These are phyloP conservation scores for Argya squamiceps DNA, from an alignment of 2,797 vertebrate genomes.

Conservation along the genomic window DNA sequence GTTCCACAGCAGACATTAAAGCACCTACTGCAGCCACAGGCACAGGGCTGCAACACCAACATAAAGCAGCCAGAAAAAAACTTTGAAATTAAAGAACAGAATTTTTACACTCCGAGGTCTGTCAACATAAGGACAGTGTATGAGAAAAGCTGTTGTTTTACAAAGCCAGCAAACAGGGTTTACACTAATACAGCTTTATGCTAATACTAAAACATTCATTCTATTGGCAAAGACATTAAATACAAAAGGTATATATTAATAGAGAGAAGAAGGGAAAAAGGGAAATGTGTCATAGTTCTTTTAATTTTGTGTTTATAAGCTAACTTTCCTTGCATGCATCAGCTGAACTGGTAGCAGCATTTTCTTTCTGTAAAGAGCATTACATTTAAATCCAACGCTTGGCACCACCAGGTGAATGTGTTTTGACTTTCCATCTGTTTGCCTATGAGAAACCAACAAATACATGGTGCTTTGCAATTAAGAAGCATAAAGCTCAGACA, in stretches of 20 bases:
- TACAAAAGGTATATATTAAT: not conserved
- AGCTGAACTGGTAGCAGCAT: not conserved
- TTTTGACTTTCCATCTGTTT: not conserved
- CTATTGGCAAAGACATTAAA: not conserved
- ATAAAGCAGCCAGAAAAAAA: not conserved
- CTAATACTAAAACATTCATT: not conserved
- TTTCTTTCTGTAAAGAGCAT: not conserved
- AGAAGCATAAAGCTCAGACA: not conserved
- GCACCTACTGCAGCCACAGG: not conserved
- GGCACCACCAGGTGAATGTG: not conserved
- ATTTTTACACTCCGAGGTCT: not conserved
- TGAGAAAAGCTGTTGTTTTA: not conserved
- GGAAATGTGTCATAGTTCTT: not conserved
- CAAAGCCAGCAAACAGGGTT: not conserved
- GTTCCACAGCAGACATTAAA: constrained; percentile 1
- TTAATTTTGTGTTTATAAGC: not conserved
- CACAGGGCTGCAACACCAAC: not conserved
- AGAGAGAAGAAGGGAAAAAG: not conserved
- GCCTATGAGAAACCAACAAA: not conserved
- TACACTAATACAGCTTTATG: not conserved
- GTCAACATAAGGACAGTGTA: not conserved
- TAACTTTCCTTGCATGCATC: not conserved
- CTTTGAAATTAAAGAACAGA: not conserved
- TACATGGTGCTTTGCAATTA: not conserved
- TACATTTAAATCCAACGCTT: not conserved